These are phyloP conservation scores for Hepsetus odoe DNA, from an alignment of 2,113 vertebrate species.

Conservation along the genomic window DNA sequence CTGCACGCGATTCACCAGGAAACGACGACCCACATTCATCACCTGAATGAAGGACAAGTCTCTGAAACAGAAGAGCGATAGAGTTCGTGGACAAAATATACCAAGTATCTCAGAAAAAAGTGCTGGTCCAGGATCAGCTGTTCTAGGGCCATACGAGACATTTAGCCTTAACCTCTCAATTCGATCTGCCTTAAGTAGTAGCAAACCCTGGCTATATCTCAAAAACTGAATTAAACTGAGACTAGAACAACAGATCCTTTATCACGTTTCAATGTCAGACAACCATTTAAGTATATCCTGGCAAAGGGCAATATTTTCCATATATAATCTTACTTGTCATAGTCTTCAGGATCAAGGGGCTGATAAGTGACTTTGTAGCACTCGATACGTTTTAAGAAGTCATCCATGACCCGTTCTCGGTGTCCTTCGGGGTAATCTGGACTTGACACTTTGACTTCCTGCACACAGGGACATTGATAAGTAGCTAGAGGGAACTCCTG, in stretches of 20 bases:
- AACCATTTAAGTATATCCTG: too few species aligned
- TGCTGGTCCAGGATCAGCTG: background rate
- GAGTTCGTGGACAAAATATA: too few species aligned
- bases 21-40: constrained; percentile 94
- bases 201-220: too few species aligned
- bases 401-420: constrained; percentile 94
- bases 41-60: constrained; percentile 96
- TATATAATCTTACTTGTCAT: constrained; percentile 86
- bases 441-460: constrained; percentile 98
- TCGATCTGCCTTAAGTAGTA: too few species aligned
- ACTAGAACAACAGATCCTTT: too few species aligned
- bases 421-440: constrained; percentile 93
- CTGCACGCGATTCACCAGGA: constrained; percentile 92
- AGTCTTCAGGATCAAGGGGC: constrained; percentile 87
- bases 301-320: background rate
- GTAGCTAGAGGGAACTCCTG: background rate
- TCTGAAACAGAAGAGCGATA: constrained; percentile 66
- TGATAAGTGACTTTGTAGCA: constrained; percentile 98
- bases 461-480: constrained; percentile 34
- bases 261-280: too few species aligned
- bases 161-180: too few species aligned
- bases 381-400: constrained; percentile 96
- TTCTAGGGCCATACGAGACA: too few species aligned
- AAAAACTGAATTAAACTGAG: too few species aligned
- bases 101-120: too few species aligned